Percentiles rank a stretch among this genome's conserved stretches.
phyloP scores from a whole-genome alignment of 2,888 invertebrate genomes.

The Nomada ferruginata region DNA sequence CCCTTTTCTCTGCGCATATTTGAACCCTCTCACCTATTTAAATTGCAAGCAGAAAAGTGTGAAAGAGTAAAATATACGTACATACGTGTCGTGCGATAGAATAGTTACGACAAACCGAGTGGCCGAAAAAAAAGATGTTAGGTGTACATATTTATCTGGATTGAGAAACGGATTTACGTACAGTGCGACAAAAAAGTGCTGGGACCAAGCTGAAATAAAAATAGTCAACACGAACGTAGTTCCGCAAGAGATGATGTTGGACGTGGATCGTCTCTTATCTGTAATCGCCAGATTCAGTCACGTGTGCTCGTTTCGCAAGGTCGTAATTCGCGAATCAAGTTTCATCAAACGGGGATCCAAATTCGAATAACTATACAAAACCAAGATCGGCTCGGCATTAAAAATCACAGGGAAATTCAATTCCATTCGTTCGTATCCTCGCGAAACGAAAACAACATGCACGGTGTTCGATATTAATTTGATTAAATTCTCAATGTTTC shows the following conservation, averaged over 20 bases:
- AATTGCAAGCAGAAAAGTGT: too few species aligned
- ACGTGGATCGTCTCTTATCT: background rate
- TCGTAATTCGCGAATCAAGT: background rate
- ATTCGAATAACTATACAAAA: background rate
- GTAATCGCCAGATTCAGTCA: constrained; percentile 8
- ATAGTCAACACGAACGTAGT: constrained; percentile 6
- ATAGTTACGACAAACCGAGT: too few species aligned
- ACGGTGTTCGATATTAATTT: too few species aligned
- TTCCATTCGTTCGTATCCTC: too few species aligned
- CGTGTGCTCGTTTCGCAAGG: constrained; percentile 14
- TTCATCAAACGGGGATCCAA: background rate
- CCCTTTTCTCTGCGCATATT: too few species aligned
- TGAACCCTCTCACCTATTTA: too few species aligned
- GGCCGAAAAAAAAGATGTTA: background rate
- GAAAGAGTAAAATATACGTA: too few species aligned
- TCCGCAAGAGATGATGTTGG: constrained; percentile 20
- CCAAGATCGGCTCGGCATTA: too few species aligned
- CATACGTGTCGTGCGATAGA: too few species aligned
- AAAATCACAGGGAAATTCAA: too few species aligned
- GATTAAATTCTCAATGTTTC: too few species aligned
- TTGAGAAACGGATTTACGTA: constrained; percentile 2
- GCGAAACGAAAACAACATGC: too few species aligned
- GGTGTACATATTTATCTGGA: background rate
- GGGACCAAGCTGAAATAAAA: background rate
- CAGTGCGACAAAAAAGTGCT: background rate